Conservation (phyloP, 2,888 invertebrate genomes). For the Agonum fuliginosum region DNA sequence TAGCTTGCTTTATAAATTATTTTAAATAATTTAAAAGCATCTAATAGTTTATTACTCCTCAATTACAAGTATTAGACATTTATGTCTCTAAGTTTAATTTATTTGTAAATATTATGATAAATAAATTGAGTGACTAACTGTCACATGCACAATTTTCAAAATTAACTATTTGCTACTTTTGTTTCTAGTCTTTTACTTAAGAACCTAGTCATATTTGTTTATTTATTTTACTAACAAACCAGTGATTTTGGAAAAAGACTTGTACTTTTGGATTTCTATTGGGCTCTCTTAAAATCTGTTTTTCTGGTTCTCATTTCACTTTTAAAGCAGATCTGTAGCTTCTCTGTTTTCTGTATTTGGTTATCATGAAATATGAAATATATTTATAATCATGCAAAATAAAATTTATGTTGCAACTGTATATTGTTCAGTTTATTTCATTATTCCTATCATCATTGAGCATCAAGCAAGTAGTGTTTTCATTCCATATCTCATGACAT, state of each 20-base stretch:
- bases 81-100: conserved; percentile 18
- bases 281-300: background rate
- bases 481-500: too few species aligned
- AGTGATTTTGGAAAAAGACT: background rate
- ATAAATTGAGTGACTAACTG: background rate
- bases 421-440: too few species aligned
- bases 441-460: too few species aligned
- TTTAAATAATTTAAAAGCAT: background rate
- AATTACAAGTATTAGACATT: conserved; percentile 21
- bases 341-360: too few species aligned
- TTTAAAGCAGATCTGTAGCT: too few species aligned
- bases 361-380: too few species aligned
- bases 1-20: background rate
- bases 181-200: conserved; percentile 15
- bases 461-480: too few species aligned
- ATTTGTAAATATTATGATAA: conserved; percentile 30
- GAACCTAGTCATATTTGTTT: conserved; percentile 39
- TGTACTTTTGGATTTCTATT: background rate
- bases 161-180: background rate
- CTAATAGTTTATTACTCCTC: background rate
- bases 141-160: background rate
- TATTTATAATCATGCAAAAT: too few species aligned
- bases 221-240: conserved; percentile 23
- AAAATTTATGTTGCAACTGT: too few species aligned
- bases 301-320: too few species aligned